Percentiles rank a stretch among this genome's conserved stretches.
These are phyloP conservation scores for Amphimallon solstitiale DNA, from an alignment of 2,888 invertebrate species.

Conservation along the genomic window DNA sequence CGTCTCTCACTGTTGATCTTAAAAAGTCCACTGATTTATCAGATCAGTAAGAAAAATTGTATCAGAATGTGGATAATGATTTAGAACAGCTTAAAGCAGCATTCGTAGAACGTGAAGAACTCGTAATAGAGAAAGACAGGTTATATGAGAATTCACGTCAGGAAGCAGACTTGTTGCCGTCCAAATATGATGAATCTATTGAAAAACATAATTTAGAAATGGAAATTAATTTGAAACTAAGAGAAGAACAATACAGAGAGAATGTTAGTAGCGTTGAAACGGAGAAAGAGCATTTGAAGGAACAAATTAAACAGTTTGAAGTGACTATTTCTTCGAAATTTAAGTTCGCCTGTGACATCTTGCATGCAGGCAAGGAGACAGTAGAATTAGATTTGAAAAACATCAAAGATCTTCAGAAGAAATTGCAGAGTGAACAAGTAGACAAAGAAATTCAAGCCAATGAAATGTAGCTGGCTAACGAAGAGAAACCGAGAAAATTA, in stretches of 20 bases:
- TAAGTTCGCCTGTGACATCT: slow-evolving; percentile 45
- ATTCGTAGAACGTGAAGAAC: not conserved
- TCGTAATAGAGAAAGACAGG: slow-evolving; percentile 8
- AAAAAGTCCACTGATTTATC: not conserved
- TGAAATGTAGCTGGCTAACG: slow-evolving; percentile 12
- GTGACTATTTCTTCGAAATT: slow-evolving; percentile 35
- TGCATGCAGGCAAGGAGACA: slow-evolving; percentile 46
- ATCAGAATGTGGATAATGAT: slow-evolving; percentile 5
- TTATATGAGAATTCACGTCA: slow-evolving; percentile 19
- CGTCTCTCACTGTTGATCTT: slow-evolving; percentile 2
- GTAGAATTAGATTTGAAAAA: slow-evolving; percentile 39
- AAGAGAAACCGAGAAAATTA: slow-evolving; percentile 27
- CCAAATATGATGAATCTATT: slow-evolving; percentile 36
- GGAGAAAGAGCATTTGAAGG: slow-evolving; percentile 10
- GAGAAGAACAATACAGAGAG: slow-evolving; percentile 5
- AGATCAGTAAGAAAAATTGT: not conserved
- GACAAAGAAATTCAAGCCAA: slow-evolving; percentile 40
- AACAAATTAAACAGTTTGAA: slow-evolving; percentile 1
- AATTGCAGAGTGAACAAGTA: slow-evolving; percentile 41
- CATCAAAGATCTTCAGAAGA: slow-evolving; percentile 13
- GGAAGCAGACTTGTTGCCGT: slow-evolving; percentile 31
- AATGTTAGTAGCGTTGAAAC: slow-evolving; percentile 17
- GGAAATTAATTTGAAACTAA: slow-evolving; percentile 19
- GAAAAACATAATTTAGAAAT: slow-evolving; percentile 31
- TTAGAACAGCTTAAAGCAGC: slow-evolving; percentile 12